phyloP scores from a whole-genome alignment of 2,113 vertebrate genomes.

The Electrona antarctica region DNA sequence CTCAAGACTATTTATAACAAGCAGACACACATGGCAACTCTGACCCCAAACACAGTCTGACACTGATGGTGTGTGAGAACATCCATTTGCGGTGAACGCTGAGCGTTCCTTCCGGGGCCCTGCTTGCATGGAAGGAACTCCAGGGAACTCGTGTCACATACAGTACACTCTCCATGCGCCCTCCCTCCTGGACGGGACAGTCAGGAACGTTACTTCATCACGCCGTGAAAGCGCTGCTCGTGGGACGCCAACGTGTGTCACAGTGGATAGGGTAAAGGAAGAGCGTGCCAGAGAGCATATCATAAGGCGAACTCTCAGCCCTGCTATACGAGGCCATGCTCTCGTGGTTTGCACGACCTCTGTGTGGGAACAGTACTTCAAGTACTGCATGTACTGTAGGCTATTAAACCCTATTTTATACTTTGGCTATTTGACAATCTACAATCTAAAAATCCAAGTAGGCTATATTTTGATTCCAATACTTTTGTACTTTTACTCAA shows the following conservation, averaged over 20 bases:
- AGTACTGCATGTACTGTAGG: no score
- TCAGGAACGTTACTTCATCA: conserved; percentile 68
- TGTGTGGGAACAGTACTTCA: conserved; percentile 29
- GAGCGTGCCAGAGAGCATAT: no score
- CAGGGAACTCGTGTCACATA: conserved; percentile 69
- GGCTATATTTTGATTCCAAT: no score
- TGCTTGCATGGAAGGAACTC: neutral
- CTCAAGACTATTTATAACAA: no score
- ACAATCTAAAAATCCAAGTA: no score
- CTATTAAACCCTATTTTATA: no score
- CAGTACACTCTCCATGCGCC: conserved; percentile 68
- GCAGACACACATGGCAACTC: neutral
- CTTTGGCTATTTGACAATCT: no score
- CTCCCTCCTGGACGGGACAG: conserved; percentile 63
- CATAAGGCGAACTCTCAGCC: neutral
- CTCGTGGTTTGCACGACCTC: conserved; percentile 65
- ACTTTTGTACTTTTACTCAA: no score
- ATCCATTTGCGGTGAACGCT: conserved; percentile 60
- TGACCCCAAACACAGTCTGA: conserved; percentile 13
- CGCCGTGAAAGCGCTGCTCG: conserved; percentile 65
- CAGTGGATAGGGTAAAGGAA: conserved; percentile 57
- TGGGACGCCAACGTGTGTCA: conserved; percentile 69
- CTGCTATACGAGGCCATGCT: conserved; percentile 23
- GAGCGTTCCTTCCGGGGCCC: conserved; percentile 51
- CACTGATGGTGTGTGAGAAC: conserved; percentile 47